Evolutionary conservation across 2,888 invertebrate species (phyloP).

Genomic region (Mesochorus sp.): DNA sequence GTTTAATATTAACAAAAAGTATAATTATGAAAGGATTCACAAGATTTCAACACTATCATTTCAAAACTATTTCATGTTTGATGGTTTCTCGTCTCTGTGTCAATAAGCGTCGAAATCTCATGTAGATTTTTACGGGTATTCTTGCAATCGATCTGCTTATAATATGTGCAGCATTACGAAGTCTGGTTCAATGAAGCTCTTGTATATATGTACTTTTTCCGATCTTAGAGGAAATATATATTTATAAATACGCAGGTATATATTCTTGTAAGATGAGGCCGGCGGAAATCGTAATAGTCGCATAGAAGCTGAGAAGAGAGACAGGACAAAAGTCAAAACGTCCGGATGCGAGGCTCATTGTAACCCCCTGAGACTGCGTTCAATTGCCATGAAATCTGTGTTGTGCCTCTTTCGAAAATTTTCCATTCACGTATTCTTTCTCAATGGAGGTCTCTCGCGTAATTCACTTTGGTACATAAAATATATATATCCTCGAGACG

Average conservation of each 20-base stretch:
- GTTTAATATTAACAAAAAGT: too few relatives aligned
- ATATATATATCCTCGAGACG: constrained; percentile 14
- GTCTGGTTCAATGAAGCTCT: neutral
- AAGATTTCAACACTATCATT: neutral
- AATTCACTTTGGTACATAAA: constrained; percentile 32
- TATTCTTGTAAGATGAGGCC: constrained; percentile 55
- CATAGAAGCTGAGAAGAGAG: constrained; percentile 26
- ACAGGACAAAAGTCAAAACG: constrained; percentile 78
- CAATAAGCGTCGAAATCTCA: neutral
- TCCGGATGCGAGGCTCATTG: constrained; percentile 74
- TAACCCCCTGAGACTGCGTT: constrained; percentile 66
- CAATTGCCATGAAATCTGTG: constrained; percentile 80
- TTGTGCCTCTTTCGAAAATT: constrained; percentile 77
- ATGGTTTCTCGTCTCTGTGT: neutral
- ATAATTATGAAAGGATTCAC: too few relatives aligned
- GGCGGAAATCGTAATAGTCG: constrained; percentile 73
- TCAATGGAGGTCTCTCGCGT: constrained; percentile 65
- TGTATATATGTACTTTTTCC: neutral
- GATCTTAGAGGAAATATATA: neutral
- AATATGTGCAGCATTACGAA: constrained; percentile 10
- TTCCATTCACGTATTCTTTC: constrained; percentile 69
- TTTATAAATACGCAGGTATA: neutral
- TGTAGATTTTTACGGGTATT: too few relatives aligned
- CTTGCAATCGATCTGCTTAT: too few relatives aligned
- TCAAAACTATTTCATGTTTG: neutral